phyloP scores from a whole-genome alignment of 2,113 vertebrate genomes.

The Elgaria multicarinata region DNA sequence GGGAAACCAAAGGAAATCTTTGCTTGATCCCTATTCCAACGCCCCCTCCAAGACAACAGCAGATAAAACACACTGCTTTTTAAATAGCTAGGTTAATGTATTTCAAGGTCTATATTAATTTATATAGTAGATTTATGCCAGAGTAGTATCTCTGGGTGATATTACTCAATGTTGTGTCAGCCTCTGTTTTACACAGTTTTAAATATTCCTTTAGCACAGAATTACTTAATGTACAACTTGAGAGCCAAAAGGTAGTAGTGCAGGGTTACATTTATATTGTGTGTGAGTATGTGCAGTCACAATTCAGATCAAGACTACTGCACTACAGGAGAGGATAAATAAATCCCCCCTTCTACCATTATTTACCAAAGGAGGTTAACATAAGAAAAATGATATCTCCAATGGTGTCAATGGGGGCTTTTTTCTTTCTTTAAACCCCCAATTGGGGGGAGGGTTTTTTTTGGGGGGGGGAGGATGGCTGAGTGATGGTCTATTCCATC shows the following conservation, averaged over 20 bases:
- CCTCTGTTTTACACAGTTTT: neutral
- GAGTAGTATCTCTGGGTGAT: slow-evolving; percentile 26
- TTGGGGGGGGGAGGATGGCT: no score
- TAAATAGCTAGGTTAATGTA: slow-evolving; percentile 21
- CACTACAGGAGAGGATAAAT: no score
- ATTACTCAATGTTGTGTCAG: neutral
- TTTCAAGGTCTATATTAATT: slow-evolving; percentile 48
- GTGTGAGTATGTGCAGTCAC: no score
- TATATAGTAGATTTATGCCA: slow-evolving; percentile 39
- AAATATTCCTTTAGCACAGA: neutral
- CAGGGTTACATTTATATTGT: no score
- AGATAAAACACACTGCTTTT: slow-evolving; percentile 61
- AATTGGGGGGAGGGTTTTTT: no score
- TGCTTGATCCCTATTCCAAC: slow-evolving; percentile 34
- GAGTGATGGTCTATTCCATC: no score
- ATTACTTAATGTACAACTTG: neutral
- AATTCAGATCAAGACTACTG: no score
- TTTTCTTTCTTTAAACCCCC: no score
- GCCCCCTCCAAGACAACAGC: slow-evolving; percentile 47
- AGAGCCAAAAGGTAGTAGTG: neutral
- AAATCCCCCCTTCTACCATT: no score
- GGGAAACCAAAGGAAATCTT: slow-evolving; percentile 56
- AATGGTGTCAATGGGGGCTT: no score
- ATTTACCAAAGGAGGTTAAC: no score
- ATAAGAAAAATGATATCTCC: no score